phyloP scores from a whole-genome alignment of 2,888 invertebrate species.

The Prosapia bicincta region DNA sequence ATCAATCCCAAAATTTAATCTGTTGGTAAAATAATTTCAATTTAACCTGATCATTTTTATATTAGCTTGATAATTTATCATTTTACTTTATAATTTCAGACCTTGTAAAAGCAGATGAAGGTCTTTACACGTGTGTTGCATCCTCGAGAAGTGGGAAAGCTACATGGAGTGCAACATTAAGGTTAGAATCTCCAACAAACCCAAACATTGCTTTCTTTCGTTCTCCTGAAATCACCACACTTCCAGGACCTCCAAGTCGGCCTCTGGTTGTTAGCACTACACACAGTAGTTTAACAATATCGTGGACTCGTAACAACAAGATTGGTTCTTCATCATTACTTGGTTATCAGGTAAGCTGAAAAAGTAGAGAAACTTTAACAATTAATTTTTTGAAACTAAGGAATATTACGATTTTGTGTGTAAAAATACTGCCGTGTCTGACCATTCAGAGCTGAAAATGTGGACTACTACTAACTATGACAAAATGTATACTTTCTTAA shows the following conservation, averaged over 20 bases:
- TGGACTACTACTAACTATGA: too few relatives aligned
- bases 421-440: too few relatives aligned
- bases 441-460: too few relatives aligned
- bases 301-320: slow-evolving; percentile 81
- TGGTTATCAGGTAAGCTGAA: slow-evolving; percentile 66
- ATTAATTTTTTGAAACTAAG: too few relatives aligned
- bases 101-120: slow-evolving; percentile 52
- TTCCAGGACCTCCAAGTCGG: slow-evolving; percentile 82
- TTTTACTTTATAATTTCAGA: slow-evolving; percentile 31
- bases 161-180: slow-evolving; percentile 76
- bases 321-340: slow-evolving; percentile 79
- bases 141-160: slow-evolving; percentile 86
- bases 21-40: too few relatives aligned
- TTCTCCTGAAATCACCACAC: slow-evolving; percentile 72
- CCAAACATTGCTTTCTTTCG: slow-evolving; percentile 77
- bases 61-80: not conserved
- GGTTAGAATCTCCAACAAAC: slow-evolving; percentile 74
- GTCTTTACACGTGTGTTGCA: slow-evolving; percentile 77
- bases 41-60: not conserved
- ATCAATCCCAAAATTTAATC: too few relatives aligned
- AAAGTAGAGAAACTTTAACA: too few relatives aligned
- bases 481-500: too few relatives aligned
- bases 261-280: slow-evolving; percentile 70
- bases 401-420: too few relatives aligned
- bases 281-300: slow-evolving; percentile 71